phyloP scores from a whole-genome alignment of 2,113 vertebrate species.

The Bubo blakistoni region DNA sequence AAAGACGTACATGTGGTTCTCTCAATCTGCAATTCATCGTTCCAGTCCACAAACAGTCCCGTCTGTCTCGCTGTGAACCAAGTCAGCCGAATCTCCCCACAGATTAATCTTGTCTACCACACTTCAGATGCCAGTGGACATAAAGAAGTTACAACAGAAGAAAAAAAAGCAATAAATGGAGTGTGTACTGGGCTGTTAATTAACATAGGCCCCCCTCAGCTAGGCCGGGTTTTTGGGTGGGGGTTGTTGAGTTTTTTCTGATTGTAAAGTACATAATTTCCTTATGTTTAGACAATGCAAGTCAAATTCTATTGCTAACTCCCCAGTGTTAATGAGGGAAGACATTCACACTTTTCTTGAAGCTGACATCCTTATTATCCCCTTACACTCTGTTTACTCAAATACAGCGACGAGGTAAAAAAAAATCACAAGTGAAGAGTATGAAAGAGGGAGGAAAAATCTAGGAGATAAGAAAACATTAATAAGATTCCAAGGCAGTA shows the following conservation, averaged over 20 bases:
- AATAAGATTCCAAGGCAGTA: background rate
- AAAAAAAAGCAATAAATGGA: background rate
- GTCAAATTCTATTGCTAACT: background rate
- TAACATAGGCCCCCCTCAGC: background rate
- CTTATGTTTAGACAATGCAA: background rate
- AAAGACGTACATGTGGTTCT: rapidly evolving
- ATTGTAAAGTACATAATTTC: background rate
- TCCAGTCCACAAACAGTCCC: background rate
- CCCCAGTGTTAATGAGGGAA: background rate
- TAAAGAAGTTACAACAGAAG: background rate
- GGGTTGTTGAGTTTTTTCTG: background rate
- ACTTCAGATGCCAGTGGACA: background rate
- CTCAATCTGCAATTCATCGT: background rate
- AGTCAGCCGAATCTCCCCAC: background rate
- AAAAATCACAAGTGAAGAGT: background rate
- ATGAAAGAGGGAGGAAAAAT: background rate
- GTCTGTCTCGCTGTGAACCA: background rate
- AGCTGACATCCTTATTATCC: background rate
- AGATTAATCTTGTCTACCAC: background rate
- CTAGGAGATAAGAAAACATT: background rate
- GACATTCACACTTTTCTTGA: background rate
- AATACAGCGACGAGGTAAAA: background rate
- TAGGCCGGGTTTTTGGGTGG: background rate
- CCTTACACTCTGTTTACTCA: background rate
- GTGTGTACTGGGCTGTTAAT: background rate